Evolutionary conservation across 2,888 invertebrate genomes (phyloP).

Genomic region (Tricholauxania praeusta): DNA sequence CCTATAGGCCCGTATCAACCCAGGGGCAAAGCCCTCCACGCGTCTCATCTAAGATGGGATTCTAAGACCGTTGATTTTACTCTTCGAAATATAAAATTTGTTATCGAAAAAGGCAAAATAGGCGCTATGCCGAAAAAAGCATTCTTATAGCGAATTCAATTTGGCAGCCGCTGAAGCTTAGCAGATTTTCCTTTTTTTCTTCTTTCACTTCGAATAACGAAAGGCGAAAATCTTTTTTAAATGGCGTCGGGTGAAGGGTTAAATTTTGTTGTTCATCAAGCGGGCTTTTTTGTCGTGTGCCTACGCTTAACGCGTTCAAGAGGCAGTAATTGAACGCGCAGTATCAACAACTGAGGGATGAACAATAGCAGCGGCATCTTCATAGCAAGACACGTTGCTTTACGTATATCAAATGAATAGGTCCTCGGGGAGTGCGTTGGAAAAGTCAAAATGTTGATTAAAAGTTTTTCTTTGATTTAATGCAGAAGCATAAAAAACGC

Average conservation of each 20-base stretch:
- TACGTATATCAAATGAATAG: conserved; percentile 41
- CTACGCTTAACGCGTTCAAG: conserved; percentile 11
- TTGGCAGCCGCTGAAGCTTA: not conserved
- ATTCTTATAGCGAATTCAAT: not conserved
- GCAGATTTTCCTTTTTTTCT: not conserved
- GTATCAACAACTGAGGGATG: not conserved
- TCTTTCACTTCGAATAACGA: not conserved
- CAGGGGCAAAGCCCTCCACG: no score
- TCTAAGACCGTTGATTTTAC: no score
- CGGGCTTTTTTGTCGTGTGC: not conserved
- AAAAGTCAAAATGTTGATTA: conserved; percentile 32
- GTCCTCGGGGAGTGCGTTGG: conserved; percentile 39
- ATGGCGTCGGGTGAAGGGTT: conserved; percentile 22
- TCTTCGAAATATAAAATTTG: no score
- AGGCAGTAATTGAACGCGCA: conserved; percentile 5
- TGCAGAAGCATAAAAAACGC: not conserved
- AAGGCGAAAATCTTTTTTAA: not conserved
- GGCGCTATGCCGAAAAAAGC: no score
- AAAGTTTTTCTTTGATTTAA: conserved; percentile 33
- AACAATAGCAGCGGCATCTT: not conserved
- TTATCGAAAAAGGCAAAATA: no score
- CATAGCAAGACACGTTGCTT: not conserved
- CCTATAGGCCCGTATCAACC: no score
- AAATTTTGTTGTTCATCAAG: conserved; percentile 9
- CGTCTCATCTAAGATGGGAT: no score